Conservation (phyloP, 2,113 vertebrate genomes). For the Chamaea fasciata region DNA sequence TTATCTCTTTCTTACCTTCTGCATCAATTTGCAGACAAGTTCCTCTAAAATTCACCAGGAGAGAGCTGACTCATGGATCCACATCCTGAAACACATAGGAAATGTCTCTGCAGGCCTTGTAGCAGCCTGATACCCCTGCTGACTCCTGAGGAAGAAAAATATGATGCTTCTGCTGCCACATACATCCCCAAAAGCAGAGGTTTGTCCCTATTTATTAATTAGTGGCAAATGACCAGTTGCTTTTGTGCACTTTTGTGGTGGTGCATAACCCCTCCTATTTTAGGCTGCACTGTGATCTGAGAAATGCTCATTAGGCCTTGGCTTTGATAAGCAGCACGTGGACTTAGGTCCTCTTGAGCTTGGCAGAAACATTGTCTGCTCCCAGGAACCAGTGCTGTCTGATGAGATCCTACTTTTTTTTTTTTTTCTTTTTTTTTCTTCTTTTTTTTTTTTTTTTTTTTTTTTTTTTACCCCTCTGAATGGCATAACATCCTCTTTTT, state of each 20-base stretch:
- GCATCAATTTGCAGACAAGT: not conserved
- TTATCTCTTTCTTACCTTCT: not conserved
- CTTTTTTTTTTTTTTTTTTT: too few relatives aligned
- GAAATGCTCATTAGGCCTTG: rapidly evolving
- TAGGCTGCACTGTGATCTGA: not conserved
- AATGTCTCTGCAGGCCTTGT: not conserved
- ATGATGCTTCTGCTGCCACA: not conserved
- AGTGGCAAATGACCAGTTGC: rapidly evolving
- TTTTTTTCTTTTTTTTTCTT: too few relatives aligned
- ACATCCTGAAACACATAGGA: not conserved
- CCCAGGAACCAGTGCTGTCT: not conserved
- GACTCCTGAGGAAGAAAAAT: not conserved
- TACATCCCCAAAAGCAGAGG: not conserved
- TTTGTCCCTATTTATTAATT: not conserved
- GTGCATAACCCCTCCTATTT: not conserved
- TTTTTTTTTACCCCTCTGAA: too few relatives aligned
- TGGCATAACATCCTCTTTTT: not conserved
- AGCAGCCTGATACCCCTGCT: not conserved
- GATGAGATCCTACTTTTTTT: not conserved
- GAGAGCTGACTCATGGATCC: not conserved
- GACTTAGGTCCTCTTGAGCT: not conserved
- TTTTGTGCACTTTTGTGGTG: not conserved
- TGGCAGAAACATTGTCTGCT: not conserved
- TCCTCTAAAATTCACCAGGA: not conserved
- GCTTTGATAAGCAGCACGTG: not conserved